Conservation (phyloP, 2,113 vertebrate genomes). For the Trachemys scripta region DNA sequence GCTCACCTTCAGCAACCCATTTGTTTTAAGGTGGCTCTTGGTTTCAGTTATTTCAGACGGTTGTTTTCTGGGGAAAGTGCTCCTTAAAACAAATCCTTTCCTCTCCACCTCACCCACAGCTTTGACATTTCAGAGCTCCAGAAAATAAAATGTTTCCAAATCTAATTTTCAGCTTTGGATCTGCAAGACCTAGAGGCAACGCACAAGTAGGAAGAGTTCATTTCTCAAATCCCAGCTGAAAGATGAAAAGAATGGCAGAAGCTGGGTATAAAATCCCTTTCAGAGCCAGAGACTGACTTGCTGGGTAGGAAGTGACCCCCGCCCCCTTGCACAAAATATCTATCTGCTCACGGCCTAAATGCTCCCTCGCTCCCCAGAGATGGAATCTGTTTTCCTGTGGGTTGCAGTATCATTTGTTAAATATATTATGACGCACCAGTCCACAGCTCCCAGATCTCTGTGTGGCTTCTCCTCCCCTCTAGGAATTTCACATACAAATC, state of each 20-base stretch:
- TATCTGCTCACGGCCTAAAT: not conserved
- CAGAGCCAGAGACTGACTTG: accelerated
- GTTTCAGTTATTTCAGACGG: not conserved
- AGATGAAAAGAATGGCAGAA: not conserved
- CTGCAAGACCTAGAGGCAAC: conserved; percentile 35
- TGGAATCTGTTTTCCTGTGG: not conserved
- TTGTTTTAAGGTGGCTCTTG: conserved; percentile 37
- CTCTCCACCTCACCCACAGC: conserved; percentile 38
- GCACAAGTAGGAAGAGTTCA: not conserved
- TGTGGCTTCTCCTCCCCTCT: not conserved
- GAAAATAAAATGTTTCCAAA: conserved; percentile 28
- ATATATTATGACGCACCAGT: not conserved
- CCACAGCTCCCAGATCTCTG: not conserved
- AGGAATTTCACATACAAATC: conserved; percentile 46
- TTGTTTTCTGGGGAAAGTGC: conserved; percentile 5
- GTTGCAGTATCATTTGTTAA: not conserved
- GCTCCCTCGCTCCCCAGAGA: not conserved
- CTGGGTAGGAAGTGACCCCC: accelerated
- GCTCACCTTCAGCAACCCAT: conserved; percentile 7
- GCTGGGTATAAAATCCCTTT: not conserved
- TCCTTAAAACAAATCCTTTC: conserved; percentile 48
- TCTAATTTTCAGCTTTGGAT: conserved; percentile 58
- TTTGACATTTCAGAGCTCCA: conserved; percentile 53
- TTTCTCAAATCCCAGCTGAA: not conserved
- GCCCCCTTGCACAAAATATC: accelerated